phyloP scores from a whole-genome alignment of 2,113 vertebrate species.

The Empidonax alnorum region DNA sequence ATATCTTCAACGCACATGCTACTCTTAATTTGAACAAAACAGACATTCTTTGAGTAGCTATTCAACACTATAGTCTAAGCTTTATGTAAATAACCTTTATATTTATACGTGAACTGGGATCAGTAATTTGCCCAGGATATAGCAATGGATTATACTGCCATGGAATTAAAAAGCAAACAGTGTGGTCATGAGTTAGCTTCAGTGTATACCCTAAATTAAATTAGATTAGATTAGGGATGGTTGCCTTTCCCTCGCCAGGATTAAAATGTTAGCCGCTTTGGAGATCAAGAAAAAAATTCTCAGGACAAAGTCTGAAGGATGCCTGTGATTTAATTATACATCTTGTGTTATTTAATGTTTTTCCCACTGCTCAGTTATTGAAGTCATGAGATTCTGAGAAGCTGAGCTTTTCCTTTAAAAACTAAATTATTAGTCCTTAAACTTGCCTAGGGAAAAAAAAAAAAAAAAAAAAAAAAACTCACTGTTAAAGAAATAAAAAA shows the following conservation, averaged over 20 bases:
- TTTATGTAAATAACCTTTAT: neutral
- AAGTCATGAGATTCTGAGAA: neutral
- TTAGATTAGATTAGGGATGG: neutral
- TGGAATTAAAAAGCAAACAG: neutral
- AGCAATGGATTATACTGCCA: neutral
- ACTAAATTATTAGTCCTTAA: neutral
- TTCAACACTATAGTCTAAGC: neutral
- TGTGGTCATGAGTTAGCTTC: neutral
- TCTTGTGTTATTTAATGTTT: conserved; percentile 1
- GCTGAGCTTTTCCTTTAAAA: neutral
- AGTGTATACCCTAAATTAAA: neutral
- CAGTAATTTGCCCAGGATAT: neutral
- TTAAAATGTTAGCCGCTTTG: conserved; percentile 5
- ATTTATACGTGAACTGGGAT: neutral
- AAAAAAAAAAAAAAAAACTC: neutral
- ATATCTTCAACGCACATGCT: neutral
- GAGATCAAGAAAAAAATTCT: conserved; percentile 12
- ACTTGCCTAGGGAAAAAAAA: neutral
- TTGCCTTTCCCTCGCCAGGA: neutral
- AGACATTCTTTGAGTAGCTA: neutral
- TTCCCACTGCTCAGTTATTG: neutral
- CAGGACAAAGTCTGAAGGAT: neutral
- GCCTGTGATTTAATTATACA: conserved; percentile 17
- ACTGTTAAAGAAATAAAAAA: neutral
- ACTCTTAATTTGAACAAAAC: neutral